Base-by-base conservation (phyloP, 2,797 vertebrate species). In the Delichon dasypus region DNA sequence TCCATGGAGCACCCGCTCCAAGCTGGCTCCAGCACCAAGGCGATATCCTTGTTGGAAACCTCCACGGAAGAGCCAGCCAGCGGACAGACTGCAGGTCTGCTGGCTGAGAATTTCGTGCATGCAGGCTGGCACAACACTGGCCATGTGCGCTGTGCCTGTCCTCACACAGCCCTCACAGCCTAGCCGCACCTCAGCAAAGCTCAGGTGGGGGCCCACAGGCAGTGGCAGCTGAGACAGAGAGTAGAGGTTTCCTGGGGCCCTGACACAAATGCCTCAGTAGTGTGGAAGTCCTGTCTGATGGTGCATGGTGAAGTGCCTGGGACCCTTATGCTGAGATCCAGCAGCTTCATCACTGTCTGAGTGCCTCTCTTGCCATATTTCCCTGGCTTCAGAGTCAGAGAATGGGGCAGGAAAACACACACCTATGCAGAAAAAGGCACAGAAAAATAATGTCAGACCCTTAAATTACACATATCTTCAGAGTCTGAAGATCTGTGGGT, bases 141-240 rank as follows among this genome's bases (percentile, higher is more conserved):
- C 68, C 55, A 6, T 0, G 1, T 30, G 25, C 1, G 0, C 68
- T 7, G 1, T 42, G 53, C 30, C 58, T 44, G 26, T 48, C 61
- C 45, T 83, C 14, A 0, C 55, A n/a, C 57, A 90, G 50, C 48
- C 22, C 73, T 60, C 12, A 1, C 13, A 36, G 55, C 48, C 2
- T 3, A 45, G 40, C 47, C 20, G 17, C 2, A 2, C 16, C 3
- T 62, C 4, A 4, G 21, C 0, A 6, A 23, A 13, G 48, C 36
- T 62, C 16, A 0, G 30, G 11, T 68, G 25, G 20, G 16, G 7
- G 3, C 29, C 32, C n/a, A 21, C 13, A 6, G 9, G n/a, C n/a
- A 40, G 60, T 14, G 29, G 19, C 15, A 22, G 26, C 67, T 16
- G 40, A 71, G 29, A 16, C 32, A 72, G 45, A 71, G 32, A 21